Conservation (phyloP, 1,140 invertebrate genomes). For the Phocides pigmalion region DNA sequence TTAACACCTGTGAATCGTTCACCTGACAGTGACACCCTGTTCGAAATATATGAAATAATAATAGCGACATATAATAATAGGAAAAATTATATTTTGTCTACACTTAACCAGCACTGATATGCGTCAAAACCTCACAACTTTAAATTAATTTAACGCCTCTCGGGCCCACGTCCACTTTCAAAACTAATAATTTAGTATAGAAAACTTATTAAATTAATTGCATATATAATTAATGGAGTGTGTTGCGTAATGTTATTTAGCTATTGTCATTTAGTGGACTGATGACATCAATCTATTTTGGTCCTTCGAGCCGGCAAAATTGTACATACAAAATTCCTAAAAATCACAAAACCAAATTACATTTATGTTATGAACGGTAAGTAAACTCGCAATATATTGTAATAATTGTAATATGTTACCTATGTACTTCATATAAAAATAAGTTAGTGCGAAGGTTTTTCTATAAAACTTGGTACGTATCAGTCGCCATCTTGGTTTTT, state of each 20-base stretch:
- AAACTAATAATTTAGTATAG: slow-evolving; percentile 22
- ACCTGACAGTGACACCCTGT: slow-evolving; percentile 39
- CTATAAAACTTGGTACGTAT: too few relatives aligned
- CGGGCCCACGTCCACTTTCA: slow-evolving; percentile 36
- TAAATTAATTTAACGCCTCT: slow-evolving; percentile 52
- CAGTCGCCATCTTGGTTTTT: too few relatives aligned
- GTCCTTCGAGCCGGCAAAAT: slow-evolving; percentile 26
- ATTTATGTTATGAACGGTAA: too few relatives aligned
- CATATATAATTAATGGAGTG: slow-evolving; percentile 36
- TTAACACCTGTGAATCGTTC: slow-evolving; percentile 31
- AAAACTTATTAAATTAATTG: slow-evolving; percentile 36
- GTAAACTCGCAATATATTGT: too few relatives aligned
- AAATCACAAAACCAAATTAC: not conserved
- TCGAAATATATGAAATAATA: slow-evolving; percentile 45
- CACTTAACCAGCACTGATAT: slow-evolving; percentile 66
- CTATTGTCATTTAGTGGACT: slow-evolving; percentile 21
- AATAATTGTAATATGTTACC: too few relatives aligned
- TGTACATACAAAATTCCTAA: not conserved
- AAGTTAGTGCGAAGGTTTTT: too few relatives aligned
- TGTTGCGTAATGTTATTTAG: slow-evolving; percentile 17
- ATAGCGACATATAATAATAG: slow-evolving; percentile 50
- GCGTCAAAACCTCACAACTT: slow-evolving; percentile 65
- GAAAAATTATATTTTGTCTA: slow-evolving; percentile 44
- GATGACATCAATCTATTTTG: slow-evolving; percentile 1
- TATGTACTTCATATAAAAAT: too few relatives aligned